These are phyloP conservation scores for Acrossocheilus fasciatus DNA, from an alignment of 2,797 vertebrate genomes.

Conservation along the genomic window DNA sequence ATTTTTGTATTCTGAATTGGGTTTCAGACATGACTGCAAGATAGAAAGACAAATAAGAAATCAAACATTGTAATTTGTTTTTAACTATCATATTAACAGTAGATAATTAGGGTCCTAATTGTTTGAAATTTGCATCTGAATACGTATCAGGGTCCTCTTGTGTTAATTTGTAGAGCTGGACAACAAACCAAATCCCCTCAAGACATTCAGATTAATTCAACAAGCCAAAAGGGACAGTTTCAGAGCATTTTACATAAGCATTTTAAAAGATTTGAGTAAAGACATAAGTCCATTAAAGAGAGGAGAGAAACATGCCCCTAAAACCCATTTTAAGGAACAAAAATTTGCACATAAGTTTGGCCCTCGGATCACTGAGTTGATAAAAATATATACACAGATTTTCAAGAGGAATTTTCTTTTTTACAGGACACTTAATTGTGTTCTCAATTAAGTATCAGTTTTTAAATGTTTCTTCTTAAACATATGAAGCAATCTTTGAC, in stretches of 20 bases:
- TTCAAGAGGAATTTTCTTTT: background rate
- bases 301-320: slow-evolving; percentile 16
- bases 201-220: background rate
- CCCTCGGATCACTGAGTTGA: background rate
- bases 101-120: background rate
- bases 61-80: background rate
- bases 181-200: slow-evolving; percentile 7
- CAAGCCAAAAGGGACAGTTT: slow-evolving; percentile 22
- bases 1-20: background rate
- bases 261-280: background rate
- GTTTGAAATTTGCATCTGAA: background rate
- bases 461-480: background rate
- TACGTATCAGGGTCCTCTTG: background rate
- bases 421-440: background rate
- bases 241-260: background rate
- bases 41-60: background rate
- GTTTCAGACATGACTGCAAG: background rate
- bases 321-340: slow-evolving; percentile 11
- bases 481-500: background rate
- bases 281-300: background rate
- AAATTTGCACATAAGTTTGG: background rate
- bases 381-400: background rate
- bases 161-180: background rate
- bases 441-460: background rate
- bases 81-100: background rate